A percentile compares a stretch with the other conserved stretches of the same genome.
phyloP scores from a whole-genome alignment of 1,140 invertebrate species.

The Bombus waltoni region DNA sequence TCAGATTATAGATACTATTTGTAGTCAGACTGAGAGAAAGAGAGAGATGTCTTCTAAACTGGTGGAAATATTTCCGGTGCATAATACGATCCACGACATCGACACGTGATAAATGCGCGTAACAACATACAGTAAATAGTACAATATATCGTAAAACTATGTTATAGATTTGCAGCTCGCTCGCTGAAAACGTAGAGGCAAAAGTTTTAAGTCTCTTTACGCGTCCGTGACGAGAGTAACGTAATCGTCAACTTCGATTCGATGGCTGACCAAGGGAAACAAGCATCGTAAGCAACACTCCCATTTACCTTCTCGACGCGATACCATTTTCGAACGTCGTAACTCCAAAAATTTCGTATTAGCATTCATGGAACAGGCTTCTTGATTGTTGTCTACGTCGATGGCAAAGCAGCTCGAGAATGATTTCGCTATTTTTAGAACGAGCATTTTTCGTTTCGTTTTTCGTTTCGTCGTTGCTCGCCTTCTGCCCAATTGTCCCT shows the following conservation, averaged over 20 bases:
- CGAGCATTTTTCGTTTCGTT: neutral
- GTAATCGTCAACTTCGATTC: neutral
- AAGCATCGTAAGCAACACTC: no score
- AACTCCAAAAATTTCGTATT: neutral
- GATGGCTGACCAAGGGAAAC: neutral
- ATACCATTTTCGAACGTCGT: neutral
- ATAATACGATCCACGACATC: no score
- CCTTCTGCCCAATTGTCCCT: constrained; percentile 1
- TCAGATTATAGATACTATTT: no score
- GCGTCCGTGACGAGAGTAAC: neutral
- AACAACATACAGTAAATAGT: no score
- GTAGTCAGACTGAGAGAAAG: no score
- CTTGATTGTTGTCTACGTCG: neutral
- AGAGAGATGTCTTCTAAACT: no score
- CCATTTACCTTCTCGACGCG: neutral
- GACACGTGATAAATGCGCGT: no score
- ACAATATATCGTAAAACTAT: no score
- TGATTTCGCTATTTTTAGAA: neutral
- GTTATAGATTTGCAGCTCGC: neutral
- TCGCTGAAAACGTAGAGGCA: neutral
- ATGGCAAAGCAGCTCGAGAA: neutral
- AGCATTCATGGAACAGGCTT: neutral
- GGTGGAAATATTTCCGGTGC: no score
- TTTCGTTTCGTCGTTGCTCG: neutral
- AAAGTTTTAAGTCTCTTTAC: no score